These are phyloP conservation scores for Gymnoscopelus microlampas DNA, from an alignment of 2,797 vertebrate species.

Conservation along the genomic window DNA sequence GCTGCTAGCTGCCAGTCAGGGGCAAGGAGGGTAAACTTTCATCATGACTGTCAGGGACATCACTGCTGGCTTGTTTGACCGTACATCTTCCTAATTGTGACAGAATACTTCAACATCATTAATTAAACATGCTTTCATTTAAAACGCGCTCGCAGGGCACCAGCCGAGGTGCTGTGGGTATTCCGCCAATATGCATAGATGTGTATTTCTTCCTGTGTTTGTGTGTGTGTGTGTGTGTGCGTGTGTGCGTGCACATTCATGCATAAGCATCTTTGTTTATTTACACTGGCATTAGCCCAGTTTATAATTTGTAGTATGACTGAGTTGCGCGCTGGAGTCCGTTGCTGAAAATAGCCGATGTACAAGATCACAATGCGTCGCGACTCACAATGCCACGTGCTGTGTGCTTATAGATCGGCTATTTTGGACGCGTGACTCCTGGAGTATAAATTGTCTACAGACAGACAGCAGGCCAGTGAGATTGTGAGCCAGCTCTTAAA, in stretches of 20 bases:
- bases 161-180: constrained; percentile 66
- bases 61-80: constrained; percentile 93
- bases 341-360: too few relatives aligned
- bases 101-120: constrained; percentile 97
- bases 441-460: constrained; percentile 61
- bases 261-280: constrained; percentile 63
- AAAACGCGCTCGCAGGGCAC: constrained; percentile 85
- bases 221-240: constrained; percentile 27
- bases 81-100: constrained; percentile 98
- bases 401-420: too few relatives aligned
- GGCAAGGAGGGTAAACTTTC: constrained; percentile 88
- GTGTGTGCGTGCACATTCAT: not conserved
- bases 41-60: constrained; percentile 96
- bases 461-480: constrained; percentile 62
- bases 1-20: constrained; percentile 90
- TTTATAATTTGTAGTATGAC: too few relatives aligned
- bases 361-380: too few relatives aligned
- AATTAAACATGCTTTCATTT: constrained; percentile 99
- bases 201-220: constrained; percentile 36
- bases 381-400: too few relatives aligned
- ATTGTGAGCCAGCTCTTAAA: constrained; percentile 64
- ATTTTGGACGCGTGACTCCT: too few relatives aligned
- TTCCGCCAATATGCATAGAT: constrained; percentile 56
- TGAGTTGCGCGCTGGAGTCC: too few relatives aligned
- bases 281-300: constrained; percentile 58